A percentile compares a stretch with the other conserved stretches of the same genome.
Evolutionary conservation across 2,113 vertebrate species (phyloP).

Genomic region (Pteropus alecto): DNA sequence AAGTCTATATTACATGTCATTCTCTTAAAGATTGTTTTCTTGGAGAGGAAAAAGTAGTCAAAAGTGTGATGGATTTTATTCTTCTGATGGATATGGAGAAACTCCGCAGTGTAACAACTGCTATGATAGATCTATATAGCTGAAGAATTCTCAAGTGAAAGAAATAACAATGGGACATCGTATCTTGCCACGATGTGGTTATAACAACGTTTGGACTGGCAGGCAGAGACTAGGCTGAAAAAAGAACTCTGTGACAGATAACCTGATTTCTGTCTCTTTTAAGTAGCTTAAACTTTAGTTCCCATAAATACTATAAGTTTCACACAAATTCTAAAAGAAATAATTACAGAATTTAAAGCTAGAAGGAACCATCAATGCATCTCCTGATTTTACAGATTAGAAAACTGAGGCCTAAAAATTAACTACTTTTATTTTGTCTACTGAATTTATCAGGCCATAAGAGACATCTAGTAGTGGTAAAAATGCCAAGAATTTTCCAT

Average conservation of each 20-base stretch:
- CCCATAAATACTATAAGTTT: not conserved
- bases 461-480: not conserved
- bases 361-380: not conserved
- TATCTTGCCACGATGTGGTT: constrained; percentile 8
- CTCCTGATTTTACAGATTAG: not conserved
- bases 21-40: constrained; percentile 65
- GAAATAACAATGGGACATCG: not conserved
- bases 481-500: not conserved
- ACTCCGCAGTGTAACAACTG: not conserved
- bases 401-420: not conserved
- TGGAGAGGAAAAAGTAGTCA: constrained; percentile 50
- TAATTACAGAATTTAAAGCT: not conserved
- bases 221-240: constrained; percentile 12
- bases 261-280: not conserved
- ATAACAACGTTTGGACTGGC: constrained; percentile 21
- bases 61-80: constrained; percentile 58
- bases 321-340: not conserved
- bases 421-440: not conserved
- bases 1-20: constrained; percentile 62
- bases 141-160: constrained; percentile 11
- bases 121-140: not conserved
- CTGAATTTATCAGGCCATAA: not conserved
- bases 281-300: not conserved
- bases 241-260: constrained; percentile 27
- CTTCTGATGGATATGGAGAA: constrained; percentile 32